Percentiles rank a stretch among this genome's conserved stretches.
Conservation (phyloP, 2,888 invertebrate species). For the Archaeoteleia sp. region DNA sequence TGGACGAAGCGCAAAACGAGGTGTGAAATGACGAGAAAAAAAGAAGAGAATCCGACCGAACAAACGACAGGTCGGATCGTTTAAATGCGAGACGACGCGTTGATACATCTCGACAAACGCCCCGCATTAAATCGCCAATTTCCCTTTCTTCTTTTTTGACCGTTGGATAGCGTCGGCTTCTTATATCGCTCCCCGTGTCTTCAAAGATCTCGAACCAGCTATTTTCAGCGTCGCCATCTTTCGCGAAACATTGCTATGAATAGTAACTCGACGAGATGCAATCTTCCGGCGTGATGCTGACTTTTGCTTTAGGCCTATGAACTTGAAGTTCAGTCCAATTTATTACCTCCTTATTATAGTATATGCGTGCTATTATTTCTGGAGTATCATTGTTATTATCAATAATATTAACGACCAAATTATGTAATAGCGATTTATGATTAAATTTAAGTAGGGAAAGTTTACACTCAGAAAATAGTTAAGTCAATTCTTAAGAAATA, state of each 20-base stretch:
- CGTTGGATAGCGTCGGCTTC: conserved; percentile 36
- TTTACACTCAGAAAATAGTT: too few species aligned
- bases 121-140: conserved; percentile 41
- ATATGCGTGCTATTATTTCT: too few species aligned
- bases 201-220: conserved; percentile 54
- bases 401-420: too few species aligned
- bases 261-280: conserved; percentile 56
- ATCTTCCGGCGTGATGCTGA: conserved; percentile 59
- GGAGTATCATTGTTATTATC: too few species aligned
- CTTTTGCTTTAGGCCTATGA: conserved; percentile 50
- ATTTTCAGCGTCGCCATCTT: conserved; percentile 62
- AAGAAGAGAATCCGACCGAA: conserved; percentile 2
- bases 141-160: conserved; percentile 40
- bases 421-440: too few species aligned
- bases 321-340: conserved; percentile 55
- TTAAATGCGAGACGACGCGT: conserved; percentile 19
- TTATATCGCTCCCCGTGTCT: conserved; percentile 49
- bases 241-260: conserved; percentile 55
- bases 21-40: conserved; percentile 6
- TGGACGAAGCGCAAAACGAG: conserved; percentile 1
- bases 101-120: conserved; percentile 42
- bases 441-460: too few species aligned
- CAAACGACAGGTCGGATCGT: conserved; percentile 31
- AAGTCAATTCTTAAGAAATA: too few species aligned
- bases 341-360: conserved; percentile 27